phyloP scores from a whole-genome alignment of 35 echinoderm and acorn worm genomes.

The Chiridota heheva region DNA sequence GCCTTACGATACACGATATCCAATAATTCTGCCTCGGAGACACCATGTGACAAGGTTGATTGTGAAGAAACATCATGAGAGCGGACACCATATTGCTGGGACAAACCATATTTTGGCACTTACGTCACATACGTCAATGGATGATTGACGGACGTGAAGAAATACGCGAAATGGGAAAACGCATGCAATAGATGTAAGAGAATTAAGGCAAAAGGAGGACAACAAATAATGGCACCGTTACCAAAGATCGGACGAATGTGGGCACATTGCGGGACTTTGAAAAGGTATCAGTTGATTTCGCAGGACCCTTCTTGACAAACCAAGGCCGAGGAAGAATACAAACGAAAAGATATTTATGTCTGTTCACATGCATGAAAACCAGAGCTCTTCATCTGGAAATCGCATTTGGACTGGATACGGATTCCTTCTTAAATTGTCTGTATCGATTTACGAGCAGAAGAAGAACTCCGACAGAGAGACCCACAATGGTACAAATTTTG shows the following conservation, averaged over 20 bases:
- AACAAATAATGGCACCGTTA: slow-evolving; percentile 18
- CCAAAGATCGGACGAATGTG: neutral
- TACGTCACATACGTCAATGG: slow-evolving; percentile 1
- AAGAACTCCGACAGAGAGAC: no score
- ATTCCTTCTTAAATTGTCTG: slow-evolving; percentile 37
- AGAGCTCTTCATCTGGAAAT: slow-evolving; percentile 43
- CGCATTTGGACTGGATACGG: slow-evolving; percentile 20
- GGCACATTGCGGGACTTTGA: slow-evolving; percentile 3
- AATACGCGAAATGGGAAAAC: neutral
- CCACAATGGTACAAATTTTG: slow-evolving; percentile 43
- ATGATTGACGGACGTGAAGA: neutral
- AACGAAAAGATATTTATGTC: slow-evolving; percentile 36
- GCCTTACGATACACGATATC: neutral
- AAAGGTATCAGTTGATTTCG: slow-evolving; percentile 41
- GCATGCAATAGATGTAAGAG: neutral
- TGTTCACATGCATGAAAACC: slow-evolving; percentile 43
- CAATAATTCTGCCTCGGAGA: neutral
- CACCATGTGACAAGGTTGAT: neutral
- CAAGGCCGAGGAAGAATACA: neutral
- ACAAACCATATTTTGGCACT: neutral
- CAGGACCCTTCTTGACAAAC: slow-evolving; percentile 36
- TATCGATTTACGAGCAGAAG: no score
- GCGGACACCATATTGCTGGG: neutral
- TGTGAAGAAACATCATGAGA: neutral
- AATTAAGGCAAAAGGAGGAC: neutral